Base-by-base conservation (phyloP, 2,113 vertebrate genomes). In the Psilopogon haemacephalus region DNA sequence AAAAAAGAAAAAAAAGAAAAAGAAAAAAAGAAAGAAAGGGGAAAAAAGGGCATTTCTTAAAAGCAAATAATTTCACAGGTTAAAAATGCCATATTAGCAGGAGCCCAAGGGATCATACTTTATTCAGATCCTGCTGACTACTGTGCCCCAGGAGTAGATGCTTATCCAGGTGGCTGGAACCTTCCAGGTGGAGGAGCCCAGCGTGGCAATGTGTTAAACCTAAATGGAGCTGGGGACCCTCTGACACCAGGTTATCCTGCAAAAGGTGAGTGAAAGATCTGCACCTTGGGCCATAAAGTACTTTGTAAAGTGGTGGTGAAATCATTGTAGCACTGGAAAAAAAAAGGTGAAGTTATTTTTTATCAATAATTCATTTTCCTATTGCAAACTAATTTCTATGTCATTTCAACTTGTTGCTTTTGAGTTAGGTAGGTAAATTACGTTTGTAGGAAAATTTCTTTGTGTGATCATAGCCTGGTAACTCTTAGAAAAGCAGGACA, bases 61-160 rank as follows among this genome's bases (percentile, higher is more conserved):
- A 82, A 65, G 15, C 38, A 48, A 70, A 62, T 90, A 4, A 87
- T 77, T 91, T 92, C 60, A 63, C 95, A 99, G 99, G 99, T 99
- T 93, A 99, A 98, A 97, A 99, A 99, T 62, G 99, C 99, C 63
- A 88, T 99, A 78, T 84, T 97, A 76, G 98, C 98, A 1, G 98
- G 99, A 90, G 99, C 99, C 33, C 97, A 97, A 63, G 99, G 99
- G 6, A 97, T 99, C 93, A 98, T 99, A 90, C 97, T 99, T 93
- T 99, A 98, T 94, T 99, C 99, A 23, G 99, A 99, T 73, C 99
- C 99, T 26, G 98, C 98, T 44, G 99, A 99, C 96, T 99, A 99
- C 93, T 98, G 97, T 24, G 98, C 99, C 3, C 95, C 96, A 11
- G 98, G 97, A 46, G 98, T 99, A 42, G 71, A 98, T 74, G 91